Percentiles rank a stretch among this genome's conserved stretches.
These are phyloP conservation scores for Sinosuthora webbiana DNA, from an alignment of 2,113 vertebrate species.

Conservation along the genomic window DNA sequence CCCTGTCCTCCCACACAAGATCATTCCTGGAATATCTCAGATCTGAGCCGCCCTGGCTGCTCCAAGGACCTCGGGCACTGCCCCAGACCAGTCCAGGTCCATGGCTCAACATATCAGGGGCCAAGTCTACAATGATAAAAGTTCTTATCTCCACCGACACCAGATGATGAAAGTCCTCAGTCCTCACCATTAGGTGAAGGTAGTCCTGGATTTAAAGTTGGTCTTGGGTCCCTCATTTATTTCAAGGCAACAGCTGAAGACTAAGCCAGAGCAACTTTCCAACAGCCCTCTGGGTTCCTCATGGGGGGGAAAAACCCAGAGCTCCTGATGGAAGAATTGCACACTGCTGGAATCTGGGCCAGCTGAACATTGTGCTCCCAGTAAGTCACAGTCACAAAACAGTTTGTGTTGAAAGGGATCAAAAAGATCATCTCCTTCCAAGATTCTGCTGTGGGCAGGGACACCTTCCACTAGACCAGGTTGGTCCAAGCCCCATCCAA, in stretches of 20 bases:
- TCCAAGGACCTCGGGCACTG: background rate
- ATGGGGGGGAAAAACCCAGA: background rate
- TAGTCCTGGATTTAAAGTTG: background rate
- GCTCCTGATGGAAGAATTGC: background rate
- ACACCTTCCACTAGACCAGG: background rate
- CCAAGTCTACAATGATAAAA: background rate
- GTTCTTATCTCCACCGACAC: background rate
- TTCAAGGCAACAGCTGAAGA: background rate
- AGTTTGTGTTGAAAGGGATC: background rate
- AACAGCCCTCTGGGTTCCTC: background rate
- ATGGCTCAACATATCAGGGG: background rate
- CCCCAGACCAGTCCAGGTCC: background rate
- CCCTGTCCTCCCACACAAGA: rapidly evolving
- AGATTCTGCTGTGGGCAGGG: background rate
- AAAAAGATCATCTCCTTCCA: background rate
- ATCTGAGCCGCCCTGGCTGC: background rate
- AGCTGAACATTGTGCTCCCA: rapidly evolving
- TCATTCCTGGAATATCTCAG: background rate
- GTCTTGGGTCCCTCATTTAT: background rate
- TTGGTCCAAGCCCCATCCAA: rapidly evolving
- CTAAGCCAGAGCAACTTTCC: background rate
- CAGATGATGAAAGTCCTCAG: background rate
- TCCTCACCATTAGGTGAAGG: background rate
- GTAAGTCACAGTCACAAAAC: background rate
- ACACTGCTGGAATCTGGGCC: background rate